Evolutionary conservation across 64 coral and sea anemone genomes (phyloP), one percentile per base, ranked within the genome.

Genomic region (Astreopora myriophthalma): DNA sequence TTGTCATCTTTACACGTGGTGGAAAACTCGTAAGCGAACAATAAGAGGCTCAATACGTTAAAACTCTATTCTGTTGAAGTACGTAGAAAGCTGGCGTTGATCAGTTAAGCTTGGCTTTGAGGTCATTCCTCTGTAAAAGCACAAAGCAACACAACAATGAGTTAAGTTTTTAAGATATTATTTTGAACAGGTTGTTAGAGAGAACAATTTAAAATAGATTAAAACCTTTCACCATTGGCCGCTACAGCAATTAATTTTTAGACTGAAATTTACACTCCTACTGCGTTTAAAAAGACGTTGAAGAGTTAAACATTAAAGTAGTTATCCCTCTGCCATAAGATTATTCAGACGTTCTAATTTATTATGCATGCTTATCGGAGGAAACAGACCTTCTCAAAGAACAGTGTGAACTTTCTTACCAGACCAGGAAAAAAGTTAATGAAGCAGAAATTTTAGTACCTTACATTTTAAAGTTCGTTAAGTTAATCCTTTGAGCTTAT

Each of bases 11-110:
- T 83, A 64, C 57, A 64, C 30, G 52, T n/a, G 79, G 31, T 83
- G 79, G 33, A 65, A 65, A 83, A 64, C 23, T 64, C 61, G 23
- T 2, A 61, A 63, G 57, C 4, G 28, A 57, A 3, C 17, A 14
- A 19, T 55, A 48, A 16, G n/a, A 27, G 27, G 44, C 27, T 81
- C 29, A 83, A 83, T 65, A 83, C 37, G 64, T 65, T 34, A 61
- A 22, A 71, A 71, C 68, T 71, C 70, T 73, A 83, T 40, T 65
- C 57, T 83, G 52, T 61, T 4, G 79, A 64, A 64, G 55, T 36
- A 83, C 79, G 79, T 64, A 83, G 52, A 83, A 37, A 83, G 52
- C 79, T 65, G 52, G 22, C 19, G 79, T 64, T 64, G 52, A 25
- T 17, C 22, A 64, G 23, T 83, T 83, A n/a, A 76, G 73, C 73